Conservation (phyloP, 1,140 invertebrate species). For the Gryon sp. region DNA sequence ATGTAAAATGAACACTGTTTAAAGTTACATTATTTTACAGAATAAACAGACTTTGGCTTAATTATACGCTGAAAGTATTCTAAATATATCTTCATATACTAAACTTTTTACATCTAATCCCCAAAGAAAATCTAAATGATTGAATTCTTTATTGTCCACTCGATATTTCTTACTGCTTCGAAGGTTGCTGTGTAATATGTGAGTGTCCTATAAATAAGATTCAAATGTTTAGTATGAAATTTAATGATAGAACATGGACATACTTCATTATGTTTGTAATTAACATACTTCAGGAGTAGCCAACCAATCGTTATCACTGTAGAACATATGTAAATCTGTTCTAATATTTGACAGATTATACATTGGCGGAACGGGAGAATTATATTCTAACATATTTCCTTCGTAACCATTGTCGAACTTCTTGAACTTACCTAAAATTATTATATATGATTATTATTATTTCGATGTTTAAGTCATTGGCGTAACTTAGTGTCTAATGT, state of each 20-base stretch:
- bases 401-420: slow-evolving; percentile 83
- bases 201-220: slow-evolving; percentile 75
- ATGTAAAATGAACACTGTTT: too few relatives aligned
- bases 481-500: too few relatives aligned
- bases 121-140: slow-evolving; percentile 84
- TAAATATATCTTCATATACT: slow-evolving; percentile 76
- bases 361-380: slow-evolving; percentile 77
- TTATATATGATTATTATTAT: slow-evolving; percentile 1
- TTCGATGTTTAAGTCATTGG: too few relatives aligned
- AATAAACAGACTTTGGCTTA: neutral
- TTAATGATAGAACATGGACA: too few relatives aligned
- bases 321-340: slow-evolving; percentile 84
- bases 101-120: slow-evolving; percentile 81
- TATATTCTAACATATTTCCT: slow-evolving; percentile 79
- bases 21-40: too few relatives aligned
- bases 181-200: slow-evolving; percentile 78
- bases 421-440: slow-evolving; percentile 22
- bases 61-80: slow-evolving; percentile 1
- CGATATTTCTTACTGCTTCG: slow-evolving; percentile 78
- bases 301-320: slow-evolving; percentile 84
- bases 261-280: too few relatives aligned
- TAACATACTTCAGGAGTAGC: slow-evolving; percentile 72
- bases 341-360: slow-evolving; percentile 82
- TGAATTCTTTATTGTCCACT: slow-evolving; percentile 80
- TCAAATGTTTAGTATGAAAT: neutral